Evolutionary conservation across 2,888 invertebrate species (phyloP).

Genomic region (Malachius bipustulatus): DNA sequence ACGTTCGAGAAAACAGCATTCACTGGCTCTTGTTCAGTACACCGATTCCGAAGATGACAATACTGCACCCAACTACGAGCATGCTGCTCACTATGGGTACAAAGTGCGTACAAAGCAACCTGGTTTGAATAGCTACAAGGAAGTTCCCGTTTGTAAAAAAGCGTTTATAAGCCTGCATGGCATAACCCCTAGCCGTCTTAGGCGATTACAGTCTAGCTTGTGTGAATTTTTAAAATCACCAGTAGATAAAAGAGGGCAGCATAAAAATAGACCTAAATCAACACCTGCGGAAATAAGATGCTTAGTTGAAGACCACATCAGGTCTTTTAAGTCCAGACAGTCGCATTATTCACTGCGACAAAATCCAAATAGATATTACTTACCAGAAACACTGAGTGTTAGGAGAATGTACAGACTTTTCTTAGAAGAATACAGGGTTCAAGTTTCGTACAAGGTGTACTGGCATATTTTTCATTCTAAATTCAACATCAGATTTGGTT

Average conservation of each 20-base stretch:
- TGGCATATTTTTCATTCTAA: background rate
- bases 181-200: constrained; percentile 1
- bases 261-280: constrained; percentile 8
- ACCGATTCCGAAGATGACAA: constrained; percentile 6
- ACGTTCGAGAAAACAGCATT: background rate
- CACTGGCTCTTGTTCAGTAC: constrained; percentile 5
- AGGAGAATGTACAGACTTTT: constrained; percentile 1
- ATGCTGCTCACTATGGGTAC: constrained; percentile 4
- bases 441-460: constrained; percentile 1
- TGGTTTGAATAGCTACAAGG: constrained; percentile 3
- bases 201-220: constrained; percentile 6
- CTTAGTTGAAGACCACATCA: constrained; percentile 5
- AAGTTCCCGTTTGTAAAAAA: constrained; percentile 6
- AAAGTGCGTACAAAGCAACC: constrained; percentile 4
- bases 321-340: constrained; percentile 6
- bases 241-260: constrained; percentile 8
- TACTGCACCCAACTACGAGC: constrained; percentile 5
- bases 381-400: constrained; percentile 6
- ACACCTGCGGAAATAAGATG: constrained; percentile 3
- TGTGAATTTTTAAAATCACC: background rate
- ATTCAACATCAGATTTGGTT: constrained; percentile 8
- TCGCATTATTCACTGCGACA: constrained; percentile 8
- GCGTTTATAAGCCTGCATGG: constrained; percentile 9
- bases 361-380: constrained; percentile 4
- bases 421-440: constrained; percentile 3